Percentiles rank a stretch among this genome's conserved stretches.
These are phyloP conservation scores for Charina bottae DNA, from an alignment of 2,113 vertebrate genomes.

Conservation along the genomic window DNA sequence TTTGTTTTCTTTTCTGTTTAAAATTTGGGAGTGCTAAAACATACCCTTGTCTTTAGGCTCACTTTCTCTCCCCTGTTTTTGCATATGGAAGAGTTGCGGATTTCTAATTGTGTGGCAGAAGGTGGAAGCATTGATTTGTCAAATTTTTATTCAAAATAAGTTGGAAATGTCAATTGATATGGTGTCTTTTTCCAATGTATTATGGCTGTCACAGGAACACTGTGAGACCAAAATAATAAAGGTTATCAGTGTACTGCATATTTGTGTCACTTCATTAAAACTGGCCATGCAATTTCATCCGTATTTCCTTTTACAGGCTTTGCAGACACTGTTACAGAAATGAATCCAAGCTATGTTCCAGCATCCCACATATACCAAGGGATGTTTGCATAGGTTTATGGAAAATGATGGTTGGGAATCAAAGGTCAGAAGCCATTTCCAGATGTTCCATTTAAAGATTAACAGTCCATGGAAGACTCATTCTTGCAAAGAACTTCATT, in stretches of 20 bases:
- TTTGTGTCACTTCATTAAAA: conserved; percentile 8
- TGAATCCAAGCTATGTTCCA: background rate
- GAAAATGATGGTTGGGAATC: background rate
- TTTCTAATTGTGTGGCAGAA: background rate
- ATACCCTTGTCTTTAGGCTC: no score
- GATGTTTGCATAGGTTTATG: background rate
- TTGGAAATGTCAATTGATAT: conserved; percentile 3
- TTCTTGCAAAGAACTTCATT: background rate
- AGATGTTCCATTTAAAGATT: background rate
- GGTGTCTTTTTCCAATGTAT: background rate
- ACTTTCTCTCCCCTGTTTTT: background rate
- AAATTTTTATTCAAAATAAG: background rate
- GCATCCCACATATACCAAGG: background rate
- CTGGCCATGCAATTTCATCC: background rate
- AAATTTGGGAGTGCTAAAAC: background rate
- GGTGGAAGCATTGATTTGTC: background rate
- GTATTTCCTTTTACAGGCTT: background rate
- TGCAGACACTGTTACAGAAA: background rate
- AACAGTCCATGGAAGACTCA: background rate
- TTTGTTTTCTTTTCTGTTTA: background rate
- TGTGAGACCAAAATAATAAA: conserved; percentile 10
- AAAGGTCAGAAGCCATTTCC: background rate
- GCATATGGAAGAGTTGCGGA: background rate
- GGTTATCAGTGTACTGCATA: conserved; percentile 3
- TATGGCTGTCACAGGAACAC: background rate